Evolutionary conservation across 1,140 invertebrate genomes (phyloP).

Genomic region (Aphelenchoides fujianensis): DNA sequence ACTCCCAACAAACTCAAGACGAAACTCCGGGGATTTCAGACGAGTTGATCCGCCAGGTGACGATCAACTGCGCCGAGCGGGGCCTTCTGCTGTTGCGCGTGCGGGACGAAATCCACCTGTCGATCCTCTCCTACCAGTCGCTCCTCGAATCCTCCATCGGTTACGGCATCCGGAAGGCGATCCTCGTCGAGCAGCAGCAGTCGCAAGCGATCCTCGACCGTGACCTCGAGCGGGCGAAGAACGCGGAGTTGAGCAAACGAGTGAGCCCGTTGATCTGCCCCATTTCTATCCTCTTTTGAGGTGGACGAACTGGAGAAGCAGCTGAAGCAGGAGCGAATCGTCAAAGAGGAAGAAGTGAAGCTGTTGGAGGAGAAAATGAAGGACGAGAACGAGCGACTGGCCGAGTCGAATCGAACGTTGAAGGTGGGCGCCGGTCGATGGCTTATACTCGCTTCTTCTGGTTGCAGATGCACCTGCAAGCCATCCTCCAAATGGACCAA

Average conservation of each 20-base stretch:
- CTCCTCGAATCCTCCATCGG: slow-evolving; percentile 94
- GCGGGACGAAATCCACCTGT: slow-evolving; percentile 90
- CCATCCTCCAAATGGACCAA: slow-evolving; percentile 49
- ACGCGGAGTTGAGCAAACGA: slow-evolving; percentile 34
- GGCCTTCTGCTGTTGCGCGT: slow-evolving; percentile 86
- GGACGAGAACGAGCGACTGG: slow-evolving; percentile 53
- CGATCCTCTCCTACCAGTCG: slow-evolving; percentile 86
- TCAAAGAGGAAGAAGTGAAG: slow-evolving; percentile 52
- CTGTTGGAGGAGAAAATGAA: slow-evolving; percentile 53
- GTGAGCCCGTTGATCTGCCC: not conserved
- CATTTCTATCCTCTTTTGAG: slow-evolving; percentile 18
- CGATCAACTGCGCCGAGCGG: slow-evolving; percentile 91
- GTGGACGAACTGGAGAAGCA: slow-evolving; percentile 50
- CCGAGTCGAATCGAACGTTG: slow-evolving; percentile 48
- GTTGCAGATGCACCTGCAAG: slow-evolving; percentile 49
- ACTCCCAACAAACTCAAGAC: slow-evolving; percentile 62
- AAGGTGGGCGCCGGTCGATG: slow-evolving; percentile 36
- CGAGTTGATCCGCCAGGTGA: slow-evolving; percentile 87
- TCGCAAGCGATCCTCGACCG: slow-evolving; percentile 45
- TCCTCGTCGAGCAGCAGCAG: slow-evolving; percentile 67
- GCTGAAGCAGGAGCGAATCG: slow-evolving; percentile 40
- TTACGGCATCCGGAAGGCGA: slow-evolving; percentile 95
- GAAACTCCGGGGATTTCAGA: slow-evolving; percentile 66
- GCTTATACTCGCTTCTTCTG: not conserved
- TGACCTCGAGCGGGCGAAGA: slow-evolving; percentile 47